phyloP scores from a whole-genome alignment of 2,113 vertebrate species.

The Catagonus wagneri region DNA sequence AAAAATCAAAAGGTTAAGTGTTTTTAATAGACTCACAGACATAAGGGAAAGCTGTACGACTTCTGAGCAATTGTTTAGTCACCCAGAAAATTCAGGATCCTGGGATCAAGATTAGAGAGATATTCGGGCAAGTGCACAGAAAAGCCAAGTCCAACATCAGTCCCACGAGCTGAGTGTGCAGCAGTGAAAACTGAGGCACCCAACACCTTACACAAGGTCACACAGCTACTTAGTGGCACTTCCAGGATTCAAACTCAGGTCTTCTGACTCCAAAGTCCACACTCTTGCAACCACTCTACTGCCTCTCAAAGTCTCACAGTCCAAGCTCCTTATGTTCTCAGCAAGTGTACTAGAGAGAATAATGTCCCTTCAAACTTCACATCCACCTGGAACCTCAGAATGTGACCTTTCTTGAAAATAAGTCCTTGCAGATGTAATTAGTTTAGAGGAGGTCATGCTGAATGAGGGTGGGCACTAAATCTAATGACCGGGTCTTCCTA shows the following conservation, averaged over 20 bases:
- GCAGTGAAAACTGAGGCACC: background rate
- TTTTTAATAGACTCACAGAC: background rate
- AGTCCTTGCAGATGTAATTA: background rate
- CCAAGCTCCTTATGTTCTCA: background rate
- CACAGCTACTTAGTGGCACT: background rate
- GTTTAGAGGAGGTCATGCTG: background rate
- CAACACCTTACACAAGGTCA: background rate
- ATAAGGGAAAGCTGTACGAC: background rate
- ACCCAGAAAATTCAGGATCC: background rate
- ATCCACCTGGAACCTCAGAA: background rate
- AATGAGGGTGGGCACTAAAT: background rate
- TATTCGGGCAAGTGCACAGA: background rate
- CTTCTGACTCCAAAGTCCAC: background rate
- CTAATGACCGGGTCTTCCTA: background rate
- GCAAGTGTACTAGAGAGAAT: fast-evolving
- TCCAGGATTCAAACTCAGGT: background rate
- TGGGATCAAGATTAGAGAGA: background rate
- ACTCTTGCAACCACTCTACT: background rate
- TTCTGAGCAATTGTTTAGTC: background rate
- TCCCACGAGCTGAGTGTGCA: too few relatives aligned
- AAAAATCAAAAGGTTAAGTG: background rate
- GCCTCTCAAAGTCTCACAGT: background rate
- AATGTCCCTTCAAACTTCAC: background rate
- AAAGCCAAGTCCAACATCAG: background rate
- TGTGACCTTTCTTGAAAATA: background rate